phyloP scores from a whole-genome alignment of 2,888 invertebrate genomes.

The Meandrusa payeni region DNA sequence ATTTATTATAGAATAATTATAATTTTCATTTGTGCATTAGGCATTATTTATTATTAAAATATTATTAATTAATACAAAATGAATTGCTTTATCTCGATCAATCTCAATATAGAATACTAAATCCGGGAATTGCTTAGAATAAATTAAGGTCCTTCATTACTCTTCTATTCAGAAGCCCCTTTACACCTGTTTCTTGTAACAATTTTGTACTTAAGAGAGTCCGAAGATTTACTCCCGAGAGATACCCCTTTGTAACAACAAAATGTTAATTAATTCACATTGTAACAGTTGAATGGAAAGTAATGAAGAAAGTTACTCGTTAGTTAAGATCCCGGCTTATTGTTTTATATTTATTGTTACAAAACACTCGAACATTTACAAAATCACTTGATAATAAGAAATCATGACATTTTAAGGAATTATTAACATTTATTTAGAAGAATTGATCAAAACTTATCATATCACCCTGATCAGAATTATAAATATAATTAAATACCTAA shows the following conservation, averaged over 20 bases:
- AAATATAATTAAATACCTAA: not conserved
- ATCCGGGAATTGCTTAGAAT: constrained; percentile 9
- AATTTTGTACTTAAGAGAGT: not conserved
- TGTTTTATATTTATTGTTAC: constrained; percentile 10
- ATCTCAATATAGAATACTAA: constrained; percentile 7
- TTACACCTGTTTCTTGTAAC: constrained; percentile 11
- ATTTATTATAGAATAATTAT: no score
- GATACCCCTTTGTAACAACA: constrained; percentile 8
- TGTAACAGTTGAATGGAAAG: constrained; percentile 10
- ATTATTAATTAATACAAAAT: no score
- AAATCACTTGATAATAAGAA: not conserved
- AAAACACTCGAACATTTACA: constrained; percentile 11
- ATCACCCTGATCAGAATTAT: no score
- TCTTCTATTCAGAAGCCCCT: constrained; percentile 3
- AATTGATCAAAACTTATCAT: no score
- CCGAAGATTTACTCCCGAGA: constrained; percentile 8
- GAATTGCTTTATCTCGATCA: not conserved
- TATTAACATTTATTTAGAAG: no score
- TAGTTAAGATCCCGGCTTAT: constrained; percentile 2
- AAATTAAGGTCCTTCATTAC: constrained; percentile 10
- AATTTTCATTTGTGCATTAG: no score
- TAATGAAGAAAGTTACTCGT: constrained; percentile 11
- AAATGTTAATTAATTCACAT: constrained; percentile 11
- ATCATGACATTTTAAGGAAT: not conserved
- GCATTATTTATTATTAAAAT: no score